Evolutionary conservation across 2,113 vertebrate species (phyloP).

Genomic region (Azemiops feae): DNA sequence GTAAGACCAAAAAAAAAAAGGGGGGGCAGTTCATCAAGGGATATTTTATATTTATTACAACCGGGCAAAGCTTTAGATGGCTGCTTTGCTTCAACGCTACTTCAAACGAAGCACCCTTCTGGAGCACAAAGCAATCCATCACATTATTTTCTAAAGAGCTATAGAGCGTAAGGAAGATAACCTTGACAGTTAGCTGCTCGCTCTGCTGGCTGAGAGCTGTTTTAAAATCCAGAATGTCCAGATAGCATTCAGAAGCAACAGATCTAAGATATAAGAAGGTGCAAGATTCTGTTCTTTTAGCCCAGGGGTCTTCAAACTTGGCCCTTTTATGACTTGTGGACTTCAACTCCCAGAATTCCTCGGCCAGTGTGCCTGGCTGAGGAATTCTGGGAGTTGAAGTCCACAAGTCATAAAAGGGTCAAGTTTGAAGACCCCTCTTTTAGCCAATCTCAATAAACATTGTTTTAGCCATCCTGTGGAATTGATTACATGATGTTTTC

Average conservation of each 20-base stretch:
- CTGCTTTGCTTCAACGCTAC: not conserved
- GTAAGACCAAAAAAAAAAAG: not conserved
- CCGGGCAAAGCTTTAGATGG: not conserved
- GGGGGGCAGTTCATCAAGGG: not conserved
- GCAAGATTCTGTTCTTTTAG: not conserved
- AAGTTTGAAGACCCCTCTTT: no score
- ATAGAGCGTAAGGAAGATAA: not conserved
- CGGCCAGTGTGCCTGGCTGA: no score
- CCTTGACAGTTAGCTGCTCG: not conserved
- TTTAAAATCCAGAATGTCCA: not conserved
- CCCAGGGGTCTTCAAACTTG: no score
- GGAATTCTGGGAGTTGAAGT: no score
- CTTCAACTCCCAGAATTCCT: no score
- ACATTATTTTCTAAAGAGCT: not conserved
- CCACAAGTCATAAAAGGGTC: no score
- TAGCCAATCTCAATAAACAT: not conserved
- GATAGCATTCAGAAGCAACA: not conserved
- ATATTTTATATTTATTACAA: not conserved
- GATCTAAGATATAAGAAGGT: not conserved
- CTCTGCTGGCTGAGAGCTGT: not conserved
- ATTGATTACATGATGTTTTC: not conserved
- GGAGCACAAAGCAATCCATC: not conserved
- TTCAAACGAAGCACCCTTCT: not conserved
- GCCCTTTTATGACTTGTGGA: no score
- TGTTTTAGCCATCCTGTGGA: not conserved